Percentiles rank a stretch among this genome's conserved stretches.
These are phyloP conservation scores for Zosterops hypoxanthus DNA, from an alignment of 2,113 vertebrate genomes.

Conservation along the genomic window DNA sequence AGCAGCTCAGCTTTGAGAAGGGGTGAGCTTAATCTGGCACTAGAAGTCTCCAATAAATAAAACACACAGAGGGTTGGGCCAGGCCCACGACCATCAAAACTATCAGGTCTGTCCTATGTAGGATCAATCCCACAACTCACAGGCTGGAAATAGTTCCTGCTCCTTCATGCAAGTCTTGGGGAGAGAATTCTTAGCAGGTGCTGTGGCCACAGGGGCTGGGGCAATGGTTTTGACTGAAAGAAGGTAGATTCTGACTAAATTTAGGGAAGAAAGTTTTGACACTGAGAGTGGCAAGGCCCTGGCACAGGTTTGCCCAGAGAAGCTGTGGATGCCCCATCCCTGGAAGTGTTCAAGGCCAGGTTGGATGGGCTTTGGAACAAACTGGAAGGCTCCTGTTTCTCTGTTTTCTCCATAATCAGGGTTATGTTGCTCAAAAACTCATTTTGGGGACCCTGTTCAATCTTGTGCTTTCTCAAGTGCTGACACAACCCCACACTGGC, in stretches of 20 bases:
- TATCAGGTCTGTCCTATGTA: neutral
- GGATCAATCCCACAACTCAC: accelerated
- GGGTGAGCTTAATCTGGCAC: neutral
- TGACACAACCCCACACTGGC: accelerated
- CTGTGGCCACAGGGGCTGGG: neutral
- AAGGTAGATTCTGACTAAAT: neutral
- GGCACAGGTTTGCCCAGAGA: neutral
- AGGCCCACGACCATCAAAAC: neutral
- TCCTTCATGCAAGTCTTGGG: neutral
- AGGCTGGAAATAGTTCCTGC: neutral
- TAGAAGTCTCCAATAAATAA: neutral
- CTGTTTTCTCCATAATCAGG: neutral
- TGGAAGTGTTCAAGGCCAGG: neutral
- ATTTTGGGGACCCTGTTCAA: neutral
- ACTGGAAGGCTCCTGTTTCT: neutral
- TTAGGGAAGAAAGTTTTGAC: neutral
- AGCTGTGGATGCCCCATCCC: neutral
- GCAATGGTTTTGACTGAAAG: neutral
- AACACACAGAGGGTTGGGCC: neutral
- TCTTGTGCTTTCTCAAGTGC: neutral
- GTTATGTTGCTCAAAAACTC: neutral
- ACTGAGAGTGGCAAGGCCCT: neutral
- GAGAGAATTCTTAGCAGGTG: neutral
- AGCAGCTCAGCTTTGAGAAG: neutral
- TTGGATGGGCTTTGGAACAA: neutral